Evolutionary conservation across 2,113 vertebrate genomes (phyloP).

Genomic region (Lepidothrix coronata): DNA sequence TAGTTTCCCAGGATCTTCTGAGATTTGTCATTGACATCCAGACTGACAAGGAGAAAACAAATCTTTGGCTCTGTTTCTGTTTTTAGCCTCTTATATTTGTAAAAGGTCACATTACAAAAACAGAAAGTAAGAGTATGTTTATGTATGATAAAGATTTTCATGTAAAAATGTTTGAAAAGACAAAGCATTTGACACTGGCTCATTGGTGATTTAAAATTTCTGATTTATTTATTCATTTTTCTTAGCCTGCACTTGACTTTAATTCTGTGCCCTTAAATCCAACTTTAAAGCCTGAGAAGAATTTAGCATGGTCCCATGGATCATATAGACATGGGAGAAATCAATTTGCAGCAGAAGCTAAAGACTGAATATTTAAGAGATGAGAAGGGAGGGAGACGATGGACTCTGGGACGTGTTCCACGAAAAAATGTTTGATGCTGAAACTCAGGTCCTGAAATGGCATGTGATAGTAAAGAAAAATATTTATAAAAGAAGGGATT

Average conservation of each 20-base stretch:
- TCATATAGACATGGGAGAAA: slow-evolving; percentile 21
- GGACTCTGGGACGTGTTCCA: neutral
- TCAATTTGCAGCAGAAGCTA: slow-evolving; percentile 24
- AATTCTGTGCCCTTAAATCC: slow-evolving; percentile 3
- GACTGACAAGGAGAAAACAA: neutral
- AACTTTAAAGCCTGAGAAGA: slow-evolving; percentile 28
- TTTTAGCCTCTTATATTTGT: neutral
- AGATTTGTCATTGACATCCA: neutral
- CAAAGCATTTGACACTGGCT: neutral
- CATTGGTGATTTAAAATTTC: neutral
- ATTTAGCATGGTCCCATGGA: slow-evolving; percentile 31
- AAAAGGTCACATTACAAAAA: neutral
- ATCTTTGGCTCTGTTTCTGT: neutral
- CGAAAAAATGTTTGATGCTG: neutral
- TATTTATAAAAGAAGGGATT: neutral
- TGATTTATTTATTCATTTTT: neutral
- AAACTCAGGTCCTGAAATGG: neutral
- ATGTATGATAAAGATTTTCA: neutral
- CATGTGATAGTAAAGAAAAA: neutral
- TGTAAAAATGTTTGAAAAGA: neutral
- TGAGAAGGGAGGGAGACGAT: neutral
- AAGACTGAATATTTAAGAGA: neutral
- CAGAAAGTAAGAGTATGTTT: neutral
- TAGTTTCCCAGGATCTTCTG: neutral
- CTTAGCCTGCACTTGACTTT: neutral